Evolutionary conservation across 2,113 vertebrate genomes (phyloP).

Genomic region (Tringa solitaria): DNA sequence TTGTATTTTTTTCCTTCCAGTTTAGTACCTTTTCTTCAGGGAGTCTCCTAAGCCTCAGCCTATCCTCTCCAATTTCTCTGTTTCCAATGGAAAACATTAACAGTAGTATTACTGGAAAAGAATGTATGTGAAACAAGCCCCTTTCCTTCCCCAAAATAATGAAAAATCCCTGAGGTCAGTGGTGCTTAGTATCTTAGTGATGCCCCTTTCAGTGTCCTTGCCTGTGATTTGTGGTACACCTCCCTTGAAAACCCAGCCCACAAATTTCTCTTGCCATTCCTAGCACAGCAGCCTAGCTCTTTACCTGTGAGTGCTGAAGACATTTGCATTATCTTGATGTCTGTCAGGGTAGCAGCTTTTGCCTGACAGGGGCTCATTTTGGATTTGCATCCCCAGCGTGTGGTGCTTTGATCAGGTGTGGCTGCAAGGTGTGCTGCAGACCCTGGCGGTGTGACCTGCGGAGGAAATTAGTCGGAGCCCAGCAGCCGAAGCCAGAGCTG

Average conservation of each 20-base stretch:
- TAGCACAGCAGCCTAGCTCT: neutral
- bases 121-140: neutral
- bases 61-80: neutral
- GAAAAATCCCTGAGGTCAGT: too few relatives aligned
- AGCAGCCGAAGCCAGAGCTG: neutral
- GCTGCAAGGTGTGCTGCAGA: neutral
- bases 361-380: rapidly evolving
- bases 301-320: neutral
- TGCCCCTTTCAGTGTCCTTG: neutral
- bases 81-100: neutral
- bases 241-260: neutral
- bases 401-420: neutral
- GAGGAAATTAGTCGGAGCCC: neutral
- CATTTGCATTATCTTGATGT: neutral
- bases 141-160: neutral
- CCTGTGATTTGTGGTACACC: too few relatives aligned
- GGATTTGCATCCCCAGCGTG: rapidly evolving
- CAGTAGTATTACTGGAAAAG: neutral
- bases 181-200: neutral
- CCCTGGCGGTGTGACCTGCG: rapidly evolving
- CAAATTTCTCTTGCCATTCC: neutral
- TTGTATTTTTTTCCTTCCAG: neutral
- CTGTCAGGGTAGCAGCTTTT: neutral
- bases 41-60: neutral
- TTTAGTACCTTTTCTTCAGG: neutral